Base-by-base conservation (phyloP, 2,888 invertebrate species). In the Halocaridina rubra region DNA sequence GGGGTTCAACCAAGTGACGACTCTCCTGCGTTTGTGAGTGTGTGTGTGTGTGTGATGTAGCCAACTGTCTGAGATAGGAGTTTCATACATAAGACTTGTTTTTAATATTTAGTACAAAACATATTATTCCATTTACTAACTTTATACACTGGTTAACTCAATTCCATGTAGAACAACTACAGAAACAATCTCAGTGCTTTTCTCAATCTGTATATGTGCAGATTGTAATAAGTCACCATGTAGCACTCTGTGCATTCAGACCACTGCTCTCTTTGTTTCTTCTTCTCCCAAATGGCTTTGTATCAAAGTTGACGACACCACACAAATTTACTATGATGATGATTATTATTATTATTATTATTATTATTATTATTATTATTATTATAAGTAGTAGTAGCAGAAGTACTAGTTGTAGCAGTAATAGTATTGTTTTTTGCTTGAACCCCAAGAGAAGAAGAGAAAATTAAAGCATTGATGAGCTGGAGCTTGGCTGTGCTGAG, bases 81-180 rank as follows among this genome's bases (percentile, higher is more conserved):
- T 77, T 77, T 84, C 82, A 84, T 84, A 78, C 82, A 84, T 72
- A 82, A 82, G 82, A 84, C 78, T 84, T 78, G 74, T 84, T 84
- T 53, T 84, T 84, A 84, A 84, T 84, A 84, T 84, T 84, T 84
- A 84, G 82, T 84, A 84, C 82, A 84, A 84, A 84, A 67, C 82
- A 84, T 84, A 84, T 53, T 53, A 53, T 84, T 84, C 82, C 82
- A 84, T 84, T 84, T 84, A 84, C 82, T 84, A 84, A 84, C 78
- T 78, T 78, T 84, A 84, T 84, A 84, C 82, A 84, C 82, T 76
- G 78, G 78, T 84, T 84, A 84, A 84, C 78, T 84, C 61, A 67
- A 84, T 72, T 72, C 75, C 77, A 59, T 67, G 81, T 81, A 81
- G 81, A 64, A 82, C n/a, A n/a, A n/a, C 82, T 77, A 77, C 33